Base-by-base conservation (phyloP, 2,888 invertebrate species). In the Drosophila subquinaria region DNA sequence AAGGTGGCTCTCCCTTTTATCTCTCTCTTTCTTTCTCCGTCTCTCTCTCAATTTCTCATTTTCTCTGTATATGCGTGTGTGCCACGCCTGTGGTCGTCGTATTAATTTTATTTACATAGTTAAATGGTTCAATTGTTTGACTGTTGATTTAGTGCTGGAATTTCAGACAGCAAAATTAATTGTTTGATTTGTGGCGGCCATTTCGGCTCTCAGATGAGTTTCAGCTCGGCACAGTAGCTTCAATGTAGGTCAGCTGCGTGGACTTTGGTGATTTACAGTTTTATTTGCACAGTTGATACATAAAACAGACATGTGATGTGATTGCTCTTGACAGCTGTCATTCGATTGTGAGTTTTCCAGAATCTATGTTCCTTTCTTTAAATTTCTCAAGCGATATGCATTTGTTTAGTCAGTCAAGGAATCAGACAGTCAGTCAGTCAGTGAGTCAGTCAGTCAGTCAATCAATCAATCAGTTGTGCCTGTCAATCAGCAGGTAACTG, bases 81-180 rank as follows among this genome's bases (percentile, higher is more conserved):
- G 38, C 50, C 43, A 38, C 27, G 43, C 52, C 66, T 55, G 51
- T 68, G 66, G 69, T 66, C 56, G 73, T 69, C 57, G 79, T 76
- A 74, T 84, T 80, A 76, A 84, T 87, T 87, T 80, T 86, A 87
- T 86, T 86, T 86, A 89, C 86, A 87, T 86, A 89, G 86, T 88
- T 89, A 86, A 86, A 86, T 86, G 86, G 87, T 89, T 86, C 79
- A 86, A 87, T 89, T 86, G 87, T 89, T 86, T 86, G 85, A 77
- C 85, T 86, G 86, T 86, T 86, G 86, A 88, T 86, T 86, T 86
- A 82, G 80, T 82, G 86, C 82, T 84, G 85, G 84, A 85, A 85
- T 82, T 88, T 84, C 86, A 81, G 83, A 75, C 86, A 82, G 82
- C 76, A 62, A 85, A 85, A 84, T 88, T 88, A 84, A 84, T 84